Percentiles rank a stretch among this genome's conserved stretches.
phyloP scores from a whole-genome alignment of 1,140 invertebrate genomes.

The Oncopodura yosiiana region DNA sequence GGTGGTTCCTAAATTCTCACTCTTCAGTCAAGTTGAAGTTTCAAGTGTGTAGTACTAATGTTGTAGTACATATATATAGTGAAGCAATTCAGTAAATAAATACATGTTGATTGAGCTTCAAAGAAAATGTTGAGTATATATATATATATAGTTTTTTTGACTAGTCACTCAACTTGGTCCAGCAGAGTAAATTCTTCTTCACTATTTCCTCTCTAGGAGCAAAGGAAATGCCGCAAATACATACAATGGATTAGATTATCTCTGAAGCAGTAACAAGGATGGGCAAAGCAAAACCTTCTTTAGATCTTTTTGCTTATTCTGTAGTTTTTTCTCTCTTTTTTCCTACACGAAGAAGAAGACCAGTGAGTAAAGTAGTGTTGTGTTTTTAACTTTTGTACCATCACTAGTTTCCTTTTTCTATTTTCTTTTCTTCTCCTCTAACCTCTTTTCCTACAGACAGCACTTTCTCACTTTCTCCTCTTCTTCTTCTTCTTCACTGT shows the following conservation, averaged over 20 bases:
- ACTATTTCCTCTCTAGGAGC: too few relatives aligned
- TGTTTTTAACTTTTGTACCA: neutral
- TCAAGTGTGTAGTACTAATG: too few relatives aligned
- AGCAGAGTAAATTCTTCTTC: too few relatives aligned
- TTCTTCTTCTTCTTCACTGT: slow-evolving; percentile 5
- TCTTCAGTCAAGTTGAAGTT: too few relatives aligned
- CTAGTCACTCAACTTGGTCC: too few relatives aligned
- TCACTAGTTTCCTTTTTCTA: neutral
- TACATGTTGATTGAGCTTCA: slow-evolving; percentile 29
- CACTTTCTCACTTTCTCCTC: neutral
- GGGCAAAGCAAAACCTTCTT: neutral
- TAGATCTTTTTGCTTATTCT: slow-evolving; percentile 13
- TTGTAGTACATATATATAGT: too few relatives aligned
- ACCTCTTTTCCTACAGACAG: neutral
- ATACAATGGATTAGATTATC: slow-evolving; percentile 13
- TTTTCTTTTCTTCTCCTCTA: neutral
- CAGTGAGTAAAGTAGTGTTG: neutral
- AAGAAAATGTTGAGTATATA: slow-evolving; percentile 14
- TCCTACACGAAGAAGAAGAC: slow-evolving; percentile 2
- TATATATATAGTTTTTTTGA: too few relatives aligned
- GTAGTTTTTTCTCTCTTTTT: slow-evolving; percentile 13
- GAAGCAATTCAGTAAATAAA: too few relatives aligned
- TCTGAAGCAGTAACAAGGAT: slow-evolving; percentile 6
- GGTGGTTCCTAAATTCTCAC: slow-evolving; percentile 3
- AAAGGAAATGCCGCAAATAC: too few relatives aligned